Evolutionary conservation across 1,140 invertebrate species (phyloP).

Genomic region (Drosophila albomicans): DNA sequence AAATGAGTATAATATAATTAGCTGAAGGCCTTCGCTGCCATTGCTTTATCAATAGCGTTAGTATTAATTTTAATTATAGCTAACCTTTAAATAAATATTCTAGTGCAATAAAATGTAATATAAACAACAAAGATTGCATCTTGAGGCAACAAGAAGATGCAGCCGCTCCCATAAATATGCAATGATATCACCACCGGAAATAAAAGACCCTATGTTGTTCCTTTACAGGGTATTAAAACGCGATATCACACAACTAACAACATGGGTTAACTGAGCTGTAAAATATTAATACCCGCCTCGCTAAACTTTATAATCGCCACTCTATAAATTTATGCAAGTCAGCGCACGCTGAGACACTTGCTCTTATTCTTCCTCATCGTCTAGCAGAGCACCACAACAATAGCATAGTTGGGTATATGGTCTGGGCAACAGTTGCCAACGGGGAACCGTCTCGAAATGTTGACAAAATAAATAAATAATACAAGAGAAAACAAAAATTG

Average conservation of each 20-base stretch:
- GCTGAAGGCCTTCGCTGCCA: too few relatives aligned
- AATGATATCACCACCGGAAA: not conserved
- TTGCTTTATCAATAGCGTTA: too few relatives aligned
- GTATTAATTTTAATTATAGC: too few relatives aligned
- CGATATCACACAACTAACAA: slow-evolving; percentile 1
- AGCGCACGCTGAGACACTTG: slow-evolving; percentile 2
- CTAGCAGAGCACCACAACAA: not conserved
- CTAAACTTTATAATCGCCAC: slow-evolving; percentile 20
- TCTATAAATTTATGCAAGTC: slow-evolving; percentile 28
- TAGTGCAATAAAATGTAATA: too few relatives aligned
- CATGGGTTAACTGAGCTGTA: slow-evolving; percentile 9
- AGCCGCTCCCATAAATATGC: slow-evolving; percentile 2
- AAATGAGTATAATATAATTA: too few relatives aligned
- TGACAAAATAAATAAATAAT: slow-evolving; percentile 10
- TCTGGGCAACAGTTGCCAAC: slow-evolving; percentile 2
- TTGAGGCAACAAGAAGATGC: not conserved
- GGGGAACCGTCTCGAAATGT: not conserved
- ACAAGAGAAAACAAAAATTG: not conserved
- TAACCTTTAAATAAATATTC: too few relatives aligned
- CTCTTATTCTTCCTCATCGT: not conserved
- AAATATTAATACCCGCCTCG: slow-evolving; percentile 17
- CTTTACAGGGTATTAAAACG: not conserved
- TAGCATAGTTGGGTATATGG: not conserved
- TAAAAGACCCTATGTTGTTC: not conserved
- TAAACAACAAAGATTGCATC: too few relatives aligned